Conservation (phyloP, 2,888 invertebrate genomes). For the Papilio elwesi region DNA sequence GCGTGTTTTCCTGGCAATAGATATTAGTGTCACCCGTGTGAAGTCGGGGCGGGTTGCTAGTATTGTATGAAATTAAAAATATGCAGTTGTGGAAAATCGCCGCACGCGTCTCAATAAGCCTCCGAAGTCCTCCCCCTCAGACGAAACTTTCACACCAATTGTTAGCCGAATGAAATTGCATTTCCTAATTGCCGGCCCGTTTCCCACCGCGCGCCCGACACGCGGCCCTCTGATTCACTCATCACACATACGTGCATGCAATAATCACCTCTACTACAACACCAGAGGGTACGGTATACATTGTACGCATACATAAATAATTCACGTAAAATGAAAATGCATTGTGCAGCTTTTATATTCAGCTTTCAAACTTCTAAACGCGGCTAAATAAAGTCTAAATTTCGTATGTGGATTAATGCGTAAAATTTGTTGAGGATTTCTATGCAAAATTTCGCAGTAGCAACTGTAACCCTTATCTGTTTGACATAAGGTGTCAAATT, state of each 20-base stretch:
- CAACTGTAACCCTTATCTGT: conserved; percentile 26
- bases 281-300: conserved; percentile 35
- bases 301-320: conserved; percentile 32
- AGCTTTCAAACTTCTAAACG: conserved; percentile 40
- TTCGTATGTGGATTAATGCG: conserved; percentile 38
- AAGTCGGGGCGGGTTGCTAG: neutral
- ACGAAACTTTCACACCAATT: conserved; percentile 60
- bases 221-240: conserved; percentile 68
- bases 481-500: conserved; percentile 46
- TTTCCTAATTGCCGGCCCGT: conserved; percentile 76
- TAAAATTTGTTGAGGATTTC: conserved; percentile 23
- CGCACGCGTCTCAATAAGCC: conserved; percentile 58
- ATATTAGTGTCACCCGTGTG: too few relatives aligned
- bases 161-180: conserved; percentile 71
- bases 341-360: conserved; percentile 10
- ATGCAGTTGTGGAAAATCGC: conserved; percentile 45
- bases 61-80: conserved; percentile 17
- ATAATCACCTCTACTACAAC: conserved; percentile 45
- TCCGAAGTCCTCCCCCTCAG: conserved; percentile 52
- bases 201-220: conserved; percentile 77
- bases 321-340: conserved; percentile 37
- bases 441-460: conserved; percentile 36
- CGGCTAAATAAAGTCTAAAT: conserved; percentile 26
- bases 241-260: conserved; percentile 41
- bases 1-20: too few relatives aligned